These are phyloP conservation scores for Syngnathus scovelli DNA, from an alignment of 2,113 vertebrate genomes.

Conservation along the genomic window DNA sequence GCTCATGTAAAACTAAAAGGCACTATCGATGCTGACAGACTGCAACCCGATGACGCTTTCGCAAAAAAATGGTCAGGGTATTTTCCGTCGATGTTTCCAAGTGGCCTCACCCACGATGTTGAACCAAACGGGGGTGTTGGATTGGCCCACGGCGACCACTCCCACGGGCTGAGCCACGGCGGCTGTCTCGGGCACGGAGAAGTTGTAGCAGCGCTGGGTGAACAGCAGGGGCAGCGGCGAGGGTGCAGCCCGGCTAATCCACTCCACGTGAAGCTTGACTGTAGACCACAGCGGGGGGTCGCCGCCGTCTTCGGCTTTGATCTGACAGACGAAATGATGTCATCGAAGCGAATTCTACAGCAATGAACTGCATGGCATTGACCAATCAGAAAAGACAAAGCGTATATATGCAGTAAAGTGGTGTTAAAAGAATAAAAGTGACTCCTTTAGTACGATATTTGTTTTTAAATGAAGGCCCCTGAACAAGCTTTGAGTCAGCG, in stretches of 20 bases:
- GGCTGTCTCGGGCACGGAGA: conserved; percentile 84
- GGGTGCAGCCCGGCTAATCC: conserved; percentile 85
- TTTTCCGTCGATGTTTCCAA: neutral
- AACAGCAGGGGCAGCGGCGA: conserved; percentile 78
- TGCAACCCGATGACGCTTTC: neutral
- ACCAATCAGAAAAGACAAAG: conserved; percentile 11
- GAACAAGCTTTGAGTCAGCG: conserved; percentile 2
- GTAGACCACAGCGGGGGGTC: conserved; percentile 86
- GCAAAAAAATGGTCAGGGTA: neutral
- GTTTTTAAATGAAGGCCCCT: neutral
- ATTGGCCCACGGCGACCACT: conserved; percentile 83
- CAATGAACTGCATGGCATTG: neutral
- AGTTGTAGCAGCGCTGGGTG: conserved; percentile 86
- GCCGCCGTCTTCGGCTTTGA: conserved; percentile 90
- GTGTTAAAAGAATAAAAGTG: neutral
- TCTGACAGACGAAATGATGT: conserved; percentile 63
- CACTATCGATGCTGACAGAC: neutral
- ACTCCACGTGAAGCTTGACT: conserved; percentile 85
- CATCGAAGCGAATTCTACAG: neutral
- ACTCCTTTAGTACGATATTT: neutral
- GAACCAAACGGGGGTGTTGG: conserved; percentile 88
- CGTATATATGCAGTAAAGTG: neutral
- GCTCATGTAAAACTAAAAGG: neutral
- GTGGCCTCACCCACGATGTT: conserved; percentile 83
- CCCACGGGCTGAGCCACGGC: conserved; percentile 89